Conservation (phyloP, 2,888 invertebrate species). For the Cephus pygmeus region DNA sequence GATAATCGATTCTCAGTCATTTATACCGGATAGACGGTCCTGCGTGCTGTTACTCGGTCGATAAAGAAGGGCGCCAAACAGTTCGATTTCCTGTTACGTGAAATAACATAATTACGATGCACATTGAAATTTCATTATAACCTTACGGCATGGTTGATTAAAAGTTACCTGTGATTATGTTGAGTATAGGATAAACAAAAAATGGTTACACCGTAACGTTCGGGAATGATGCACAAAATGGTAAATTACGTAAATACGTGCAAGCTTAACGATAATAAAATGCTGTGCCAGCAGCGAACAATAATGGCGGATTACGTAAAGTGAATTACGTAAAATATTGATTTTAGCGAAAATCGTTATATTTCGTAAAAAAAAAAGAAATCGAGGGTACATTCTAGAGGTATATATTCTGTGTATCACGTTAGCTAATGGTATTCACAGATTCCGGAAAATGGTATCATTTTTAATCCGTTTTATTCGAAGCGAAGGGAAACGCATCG, state of each 20-base stretch:
- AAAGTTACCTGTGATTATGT: background rate
- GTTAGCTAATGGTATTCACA: background rate
- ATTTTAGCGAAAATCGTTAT: background rate
- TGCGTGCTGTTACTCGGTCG: background rate
- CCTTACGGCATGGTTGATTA: background rate
- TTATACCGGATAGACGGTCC: background rate
- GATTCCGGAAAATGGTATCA: background rate
- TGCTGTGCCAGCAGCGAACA: background rate
- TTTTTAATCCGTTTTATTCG: background rate
- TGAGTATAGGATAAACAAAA: background rate
- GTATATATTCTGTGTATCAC: background rate
- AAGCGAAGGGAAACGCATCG: background rate
- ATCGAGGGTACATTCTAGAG: background rate
- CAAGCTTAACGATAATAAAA: background rate
- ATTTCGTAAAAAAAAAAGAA: background rate
- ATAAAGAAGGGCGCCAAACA: background rate
- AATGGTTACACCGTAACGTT: background rate
- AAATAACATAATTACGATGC: background rate
- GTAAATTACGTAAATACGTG: background rate
- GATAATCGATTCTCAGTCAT: background rate
- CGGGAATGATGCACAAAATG: too few relatives aligned
- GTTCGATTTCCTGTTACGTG: background rate
- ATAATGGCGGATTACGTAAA: background rate
- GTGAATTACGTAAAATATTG: background rate
- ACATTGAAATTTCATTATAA: background rate